Evolutionary conservation across 2,113 vertebrate species (phyloP).

Genomic region (Crotophaga sulcirostris): DNA sequence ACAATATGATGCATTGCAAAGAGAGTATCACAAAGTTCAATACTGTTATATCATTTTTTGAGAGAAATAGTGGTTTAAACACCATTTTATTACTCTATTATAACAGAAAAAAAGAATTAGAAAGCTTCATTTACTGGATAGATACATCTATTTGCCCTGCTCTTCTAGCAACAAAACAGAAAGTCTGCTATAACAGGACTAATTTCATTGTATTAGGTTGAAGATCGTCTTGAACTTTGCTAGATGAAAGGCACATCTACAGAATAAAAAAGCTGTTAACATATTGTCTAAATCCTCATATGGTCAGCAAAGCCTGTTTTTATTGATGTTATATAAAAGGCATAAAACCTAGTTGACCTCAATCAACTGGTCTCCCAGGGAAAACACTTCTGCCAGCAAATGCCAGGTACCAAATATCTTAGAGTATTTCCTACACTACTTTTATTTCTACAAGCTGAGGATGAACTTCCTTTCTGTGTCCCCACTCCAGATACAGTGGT

Average conservation of each 20-base stretch:
- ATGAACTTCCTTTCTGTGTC: not conserved
- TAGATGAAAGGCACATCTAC: not conserved
- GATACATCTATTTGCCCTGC: not conserved
- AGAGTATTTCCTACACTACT: not conserved
- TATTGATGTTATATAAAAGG: not conserved
- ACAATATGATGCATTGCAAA: not conserved
- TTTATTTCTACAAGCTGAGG: not conserved
- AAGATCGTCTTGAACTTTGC: not conserved
- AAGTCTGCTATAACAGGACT: not conserved
- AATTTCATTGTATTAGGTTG: not conserved
- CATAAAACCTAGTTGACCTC: not conserved
- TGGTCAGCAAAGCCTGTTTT: not conserved
- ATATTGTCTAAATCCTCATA: not conserved
- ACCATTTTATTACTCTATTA: not conserved
- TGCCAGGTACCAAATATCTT: not conserved
- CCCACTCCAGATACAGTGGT: rapidly evolving
- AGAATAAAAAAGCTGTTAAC: not conserved
- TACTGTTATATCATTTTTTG: not conserved
- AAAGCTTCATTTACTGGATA: not conserved
- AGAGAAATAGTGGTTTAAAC: not conserved
- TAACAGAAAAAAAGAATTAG: not conserved
- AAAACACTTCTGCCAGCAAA: constrained; percentile 10
- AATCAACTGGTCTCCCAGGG: not conserved
- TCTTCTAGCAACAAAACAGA: not conserved
- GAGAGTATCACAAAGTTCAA: not conserved